Conservation (phyloP, 2,888 invertebrate genomes). For the Rapana venosa region DNA sequence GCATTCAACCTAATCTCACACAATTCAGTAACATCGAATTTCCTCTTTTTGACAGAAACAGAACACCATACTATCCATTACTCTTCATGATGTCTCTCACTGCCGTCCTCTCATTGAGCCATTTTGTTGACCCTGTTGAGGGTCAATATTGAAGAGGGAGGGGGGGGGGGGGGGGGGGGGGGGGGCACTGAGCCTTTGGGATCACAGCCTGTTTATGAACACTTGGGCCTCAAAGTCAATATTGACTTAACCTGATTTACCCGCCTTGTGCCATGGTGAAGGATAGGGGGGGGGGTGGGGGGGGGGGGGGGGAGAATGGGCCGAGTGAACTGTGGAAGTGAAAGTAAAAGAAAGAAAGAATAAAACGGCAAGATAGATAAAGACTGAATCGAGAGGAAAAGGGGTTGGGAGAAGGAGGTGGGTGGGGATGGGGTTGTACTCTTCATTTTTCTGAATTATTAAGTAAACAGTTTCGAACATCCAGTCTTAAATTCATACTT, state of each 20-base stretch:
- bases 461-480: too few species aligned
- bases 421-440: too few species aligned
- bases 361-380: background rate
- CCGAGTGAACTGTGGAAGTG: background rate
- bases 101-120: background rate
- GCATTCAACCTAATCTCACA: too few species aligned
- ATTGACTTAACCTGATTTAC: constrained; percentile 14
- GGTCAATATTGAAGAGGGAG: constrained; percentile 10
- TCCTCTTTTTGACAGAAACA: background rate
- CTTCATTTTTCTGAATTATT: too few species aligned
- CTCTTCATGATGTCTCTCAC: background rate
- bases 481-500: too few species aligned
- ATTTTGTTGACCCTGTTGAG: background rate
- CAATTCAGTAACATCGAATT: background rate
- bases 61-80: background rate
- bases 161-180: constrained; percentile 4
- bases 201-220: constrained; percentile 12
- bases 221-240: background rate
- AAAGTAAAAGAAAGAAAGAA: background rate
- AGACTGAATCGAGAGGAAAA: background rate
- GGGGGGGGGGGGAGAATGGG: background rate
- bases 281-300: background rate
- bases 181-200: background rate
- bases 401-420: background rate
- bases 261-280: background rate